Conservation (phyloP, 1,140 invertebrate genomes). For the Luehdorfia chinensis region DNA sequence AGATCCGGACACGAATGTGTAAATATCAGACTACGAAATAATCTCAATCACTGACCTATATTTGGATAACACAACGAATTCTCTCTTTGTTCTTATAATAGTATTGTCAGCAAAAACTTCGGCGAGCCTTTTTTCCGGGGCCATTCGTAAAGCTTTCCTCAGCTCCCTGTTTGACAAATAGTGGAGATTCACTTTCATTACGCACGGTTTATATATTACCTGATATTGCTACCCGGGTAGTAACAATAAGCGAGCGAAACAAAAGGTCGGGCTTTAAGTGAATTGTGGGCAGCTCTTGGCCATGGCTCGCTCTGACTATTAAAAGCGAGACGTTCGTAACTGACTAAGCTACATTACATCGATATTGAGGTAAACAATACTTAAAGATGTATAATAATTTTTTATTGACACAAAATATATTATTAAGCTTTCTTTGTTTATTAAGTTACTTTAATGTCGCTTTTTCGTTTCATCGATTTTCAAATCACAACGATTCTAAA, state of each 20-base stretch:
- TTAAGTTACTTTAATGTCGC: too few species aligned
- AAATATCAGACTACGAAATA: too few species aligned
- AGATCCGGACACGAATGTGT: too few species aligned
- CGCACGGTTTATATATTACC: slow-evolving; percentile 41
- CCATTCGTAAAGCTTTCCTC: slow-evolving; percentile 15
- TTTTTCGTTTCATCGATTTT: too few species aligned
- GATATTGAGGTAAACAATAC: too few species aligned
- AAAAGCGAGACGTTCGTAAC: slow-evolving; percentile 1
- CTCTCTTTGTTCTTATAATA: slow-evolving; percentile 13
- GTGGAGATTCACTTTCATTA: slow-evolving; percentile 52
- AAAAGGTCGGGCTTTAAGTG: slow-evolving; percentile 30
- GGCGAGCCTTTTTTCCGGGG: slow-evolving; percentile 6
- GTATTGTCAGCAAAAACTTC: slow-evolving; percentile 38
- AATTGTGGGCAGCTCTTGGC: slow-evolving; percentile 21
- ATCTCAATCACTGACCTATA: slow-evolving; percentile 46
- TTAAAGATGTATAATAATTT: too few species aligned
- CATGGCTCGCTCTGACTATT: neutral
- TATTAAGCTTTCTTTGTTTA: too few species aligned
- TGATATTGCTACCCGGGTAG: slow-evolving; percentile 40
- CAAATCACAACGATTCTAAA: too few species aligned
- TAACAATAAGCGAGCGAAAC: slow-evolving; percentile 49
- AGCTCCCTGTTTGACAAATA: slow-evolving; percentile 41
- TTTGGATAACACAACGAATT: slow-evolving; percentile 25
- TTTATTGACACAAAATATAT: too few species aligned
- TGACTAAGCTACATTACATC: too few species aligned